phyloP scores from a whole-genome alignment of 2,888 invertebrate genomes.

The Diachrysia chrysitis region DNA sequence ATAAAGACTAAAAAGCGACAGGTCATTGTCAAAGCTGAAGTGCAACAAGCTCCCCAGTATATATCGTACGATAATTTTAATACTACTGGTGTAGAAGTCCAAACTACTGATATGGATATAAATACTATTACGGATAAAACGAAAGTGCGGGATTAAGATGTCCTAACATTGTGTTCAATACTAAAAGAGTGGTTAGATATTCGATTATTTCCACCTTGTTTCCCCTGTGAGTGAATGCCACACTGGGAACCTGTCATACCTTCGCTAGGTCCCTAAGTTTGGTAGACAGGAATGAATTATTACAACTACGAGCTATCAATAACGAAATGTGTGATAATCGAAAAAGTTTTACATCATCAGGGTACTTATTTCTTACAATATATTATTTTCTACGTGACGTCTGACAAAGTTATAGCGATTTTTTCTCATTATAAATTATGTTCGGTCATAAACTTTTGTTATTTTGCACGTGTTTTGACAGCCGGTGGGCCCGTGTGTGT shows the following conservation, averaged over 20 bases:
- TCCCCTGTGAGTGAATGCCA: constrained; percentile 73
- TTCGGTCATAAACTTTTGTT: constrained; percentile 14
- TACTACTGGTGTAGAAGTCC: constrained; percentile 78
- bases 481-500: neutral
- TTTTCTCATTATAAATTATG: constrained; percentile 30
- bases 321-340: constrained; percentile 82
- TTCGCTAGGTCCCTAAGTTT: constrained; percentile 75
- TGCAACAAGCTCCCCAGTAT: constrained; percentile 93
- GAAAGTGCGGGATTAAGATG: constrained; percentile 67
- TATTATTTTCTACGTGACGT: constrained; percentile 43
- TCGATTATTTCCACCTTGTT: constrained; percentile 69
- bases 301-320: constrained; percentile 79
- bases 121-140: constrained; percentile 84
- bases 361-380: constrained; percentile 61
- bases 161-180: constrained; percentile 53
- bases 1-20: constrained; percentile 95
- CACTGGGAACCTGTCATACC: constrained; percentile 74
- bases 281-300: constrained; percentile 80
- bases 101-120: constrained; percentile 84
- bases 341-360: constrained; percentile 75
- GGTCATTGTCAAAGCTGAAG: constrained; percentile 92
- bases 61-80: constrained; percentile 91
- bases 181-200: constrained; percentile 61
- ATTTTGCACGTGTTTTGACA: constrained; percentile 21
- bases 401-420: constrained; percentile 15